Base-by-base conservation (phyloP, 2,113 vertebrate species). In the Aptenodytes patagonicus region DNA sequence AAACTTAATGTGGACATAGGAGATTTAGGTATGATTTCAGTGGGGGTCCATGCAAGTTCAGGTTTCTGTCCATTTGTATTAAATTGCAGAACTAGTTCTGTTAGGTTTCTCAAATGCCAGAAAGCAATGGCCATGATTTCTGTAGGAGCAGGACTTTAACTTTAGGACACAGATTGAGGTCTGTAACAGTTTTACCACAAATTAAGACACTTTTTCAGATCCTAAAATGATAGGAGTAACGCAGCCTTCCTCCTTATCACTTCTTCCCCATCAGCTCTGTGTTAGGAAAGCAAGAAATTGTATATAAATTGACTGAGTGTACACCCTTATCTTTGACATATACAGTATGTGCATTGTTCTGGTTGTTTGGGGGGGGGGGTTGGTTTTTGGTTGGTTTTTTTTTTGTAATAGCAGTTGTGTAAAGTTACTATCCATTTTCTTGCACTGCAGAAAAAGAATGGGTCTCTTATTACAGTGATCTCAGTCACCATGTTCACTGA, bases 401-500 rank as follows among this genome's bases (percentile, higher is more conserved):
- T 29, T 89, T 61, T 71, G 7, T 57, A 66, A 24, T n/a, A 55
- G 21, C 15, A 31, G 32, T 69, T 60, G 8, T 36, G 20, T 82
- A 38, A 42, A 64, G 13, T 54, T 83, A 36, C n/a, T 38, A 24
- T 26, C 29, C n/a, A 20, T 86, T 83, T 82, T 76, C 34, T 87
- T 93, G 36, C 38, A 68, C 29, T 58, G 38, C 47, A 86, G 64
- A 72, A 61, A 47, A 90, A 66, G 8, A 44, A 42, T 36, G 36
- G 9, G 3, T 49, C 22, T 49, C 17, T 70, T 71, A 28, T 40
- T 89, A 42, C 46, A 66, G 28, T 44, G 31, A 44, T 25, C 54
- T 55, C 34, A 13, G 24, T 47, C 38, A 32, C 36, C 42, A 24
- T 13, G 9, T 38, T 98, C 95, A 98, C 68, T 98, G 91, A 93